Conservation (phyloP, 37 sponge, comb jelly and placozoan genomes). For the Axinella damicornis region DNA sequence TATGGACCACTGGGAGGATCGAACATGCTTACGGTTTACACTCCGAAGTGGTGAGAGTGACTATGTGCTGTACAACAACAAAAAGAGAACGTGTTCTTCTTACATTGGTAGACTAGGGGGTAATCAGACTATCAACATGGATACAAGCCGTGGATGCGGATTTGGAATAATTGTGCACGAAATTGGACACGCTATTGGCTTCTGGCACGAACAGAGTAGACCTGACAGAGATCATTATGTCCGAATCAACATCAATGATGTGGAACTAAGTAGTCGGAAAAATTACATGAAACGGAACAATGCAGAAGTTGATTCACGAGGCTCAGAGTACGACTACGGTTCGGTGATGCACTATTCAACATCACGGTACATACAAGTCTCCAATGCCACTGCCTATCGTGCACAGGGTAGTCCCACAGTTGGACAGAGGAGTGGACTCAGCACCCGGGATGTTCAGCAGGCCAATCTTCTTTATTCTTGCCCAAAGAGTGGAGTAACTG, state of each 20-base stretch:
- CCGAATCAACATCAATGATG: background rate
- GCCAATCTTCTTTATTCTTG: background rate
- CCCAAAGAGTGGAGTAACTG: background rate
- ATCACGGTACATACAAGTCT: background rate
- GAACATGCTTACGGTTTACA: constrained; percentile 4
- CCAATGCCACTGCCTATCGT: background rate
- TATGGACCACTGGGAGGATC: constrained; percentile 8
- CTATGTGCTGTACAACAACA: no score
- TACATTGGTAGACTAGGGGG: background rate
- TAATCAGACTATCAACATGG: background rate
- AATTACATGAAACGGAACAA: constrained; percentile 2
- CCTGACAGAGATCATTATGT: no score
- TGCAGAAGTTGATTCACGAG: background rate
- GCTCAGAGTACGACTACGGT: background rate
- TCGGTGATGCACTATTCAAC: background rate
- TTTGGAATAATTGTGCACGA: background rate
- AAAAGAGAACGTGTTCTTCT: background rate
- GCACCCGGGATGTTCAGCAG: constrained; percentile 3
- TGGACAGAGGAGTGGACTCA: background rate
- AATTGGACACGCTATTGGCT: no score
- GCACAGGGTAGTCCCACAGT: constrained; percentile 10
- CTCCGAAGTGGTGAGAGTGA: background rate
- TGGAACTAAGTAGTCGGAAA: background rate
- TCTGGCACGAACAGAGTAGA: no score
- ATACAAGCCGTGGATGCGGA: background rate